Evolutionary conservation across 1,140 invertebrate genomes (phyloP), one percentile per base, ranked within the genome.

Genomic region (Temnothorax nylanderi): DNA sequence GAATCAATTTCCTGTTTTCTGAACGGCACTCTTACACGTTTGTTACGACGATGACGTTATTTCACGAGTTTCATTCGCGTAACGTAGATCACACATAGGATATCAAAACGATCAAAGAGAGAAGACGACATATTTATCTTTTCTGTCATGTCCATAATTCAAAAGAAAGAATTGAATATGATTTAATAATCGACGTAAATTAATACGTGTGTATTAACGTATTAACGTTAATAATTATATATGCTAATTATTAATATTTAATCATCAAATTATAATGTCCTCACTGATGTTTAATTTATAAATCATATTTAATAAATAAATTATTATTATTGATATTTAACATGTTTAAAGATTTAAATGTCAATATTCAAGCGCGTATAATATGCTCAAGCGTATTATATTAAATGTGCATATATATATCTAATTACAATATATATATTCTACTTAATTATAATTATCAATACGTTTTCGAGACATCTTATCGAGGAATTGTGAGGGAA

Each of bases 1-100:
- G 37, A 86, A 81, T 81, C 51, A 76, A 86, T 89, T 89, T 89
- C 75, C 88, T 89, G 87, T 81, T 89, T 89, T 60, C 69, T 16
- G 67, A 13, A 11, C 16, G 41, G 8, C 21, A 80, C 64, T 81
- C 47, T 54, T 69, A 21, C 13, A 65, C 8, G 21, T 54, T 81
- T 67, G 77, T 69, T 54, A 54, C 49, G 26, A 76, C 32, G 21
- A 60, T 60, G 37, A 60, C n/a, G 21, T 54, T 78, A 71, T 71
- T 51, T 51, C 18, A n/a, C 51, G 67, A 71, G 47, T 41, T 26
- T 54, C 34, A 71, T 16, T 81, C 62, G 47, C 34, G 34, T 54
- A 81, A 69, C 18, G 10, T 37, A 10, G 16, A 54, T 80, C 10
- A 11, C 49, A 67, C 13, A 26, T 26, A 26, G 37, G 32, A 8